phyloP scores from a whole-genome alignment of 1,140 invertebrate species.

The Caenorhabditis brenneri region DNA sequence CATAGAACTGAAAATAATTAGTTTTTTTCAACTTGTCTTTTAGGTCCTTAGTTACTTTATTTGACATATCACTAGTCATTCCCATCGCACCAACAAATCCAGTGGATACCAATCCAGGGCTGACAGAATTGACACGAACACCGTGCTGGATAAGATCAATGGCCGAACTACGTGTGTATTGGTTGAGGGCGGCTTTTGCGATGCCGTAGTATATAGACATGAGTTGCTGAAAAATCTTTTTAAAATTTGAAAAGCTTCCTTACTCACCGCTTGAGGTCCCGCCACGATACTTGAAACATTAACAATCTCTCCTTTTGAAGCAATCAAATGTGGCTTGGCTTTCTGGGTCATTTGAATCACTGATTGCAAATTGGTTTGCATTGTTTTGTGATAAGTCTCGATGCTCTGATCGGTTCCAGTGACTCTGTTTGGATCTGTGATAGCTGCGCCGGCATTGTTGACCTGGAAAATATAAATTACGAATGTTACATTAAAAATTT shows the following conservation, averaged over 20 bases:
- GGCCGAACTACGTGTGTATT: background rate
- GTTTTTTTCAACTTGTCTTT: background rate
- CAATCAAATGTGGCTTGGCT: constrained; percentile 74
- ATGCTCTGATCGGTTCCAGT: constrained; percentile 71
- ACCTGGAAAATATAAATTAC: constrained; percentile 32
- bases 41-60: background rate
- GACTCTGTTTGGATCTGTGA: background rate
- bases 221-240: background rate
- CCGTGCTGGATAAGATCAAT: background rate
- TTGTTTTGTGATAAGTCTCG: constrained; percentile 76
- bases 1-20: background rate
- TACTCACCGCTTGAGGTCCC: background rate
- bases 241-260: too few relatives aligned
- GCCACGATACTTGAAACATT: constrained; percentile 5
- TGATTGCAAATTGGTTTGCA: constrained; percentile 82
- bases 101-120: background rate
- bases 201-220: background rate
- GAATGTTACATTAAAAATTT: background rate
- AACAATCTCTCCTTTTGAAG: background rate
- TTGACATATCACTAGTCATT: background rate
- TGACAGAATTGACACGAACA: background rate
- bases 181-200: background rate
- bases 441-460: constrained; percentile 59
- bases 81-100: background rate
- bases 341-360: constrained; percentile 84